A percentile compares a stretch with the other conserved stretches of the same genome.
Conservation (phyloP, 35 echinoderm and acorn worm species). For the Eucidaris tribuloides region DNA sequence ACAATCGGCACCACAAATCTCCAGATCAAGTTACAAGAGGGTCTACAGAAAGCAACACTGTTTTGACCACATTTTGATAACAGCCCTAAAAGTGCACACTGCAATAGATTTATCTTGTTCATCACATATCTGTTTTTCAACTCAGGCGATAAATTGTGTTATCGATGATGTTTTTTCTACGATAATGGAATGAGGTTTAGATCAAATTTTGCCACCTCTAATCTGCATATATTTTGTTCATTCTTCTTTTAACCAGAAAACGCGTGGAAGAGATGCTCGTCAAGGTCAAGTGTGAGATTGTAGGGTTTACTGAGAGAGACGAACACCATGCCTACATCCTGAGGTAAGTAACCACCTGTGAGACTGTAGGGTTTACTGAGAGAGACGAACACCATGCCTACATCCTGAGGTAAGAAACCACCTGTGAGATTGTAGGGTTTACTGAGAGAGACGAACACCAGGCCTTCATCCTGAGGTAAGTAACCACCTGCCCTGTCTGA, state of each 20-base stretch:
- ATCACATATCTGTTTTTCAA: no score
- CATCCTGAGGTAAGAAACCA: slow-evolving; percentile 81
- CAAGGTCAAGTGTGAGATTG: slow-evolving; percentile 82
- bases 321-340: slow-evolving; percentile 66
- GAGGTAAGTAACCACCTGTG: slow-evolving; percentile 90
- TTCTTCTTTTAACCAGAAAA: slow-evolving; percentile 25
- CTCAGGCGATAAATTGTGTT: no score
- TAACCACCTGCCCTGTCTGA: no score
- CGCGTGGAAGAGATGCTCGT: slow-evolving; percentile 39
- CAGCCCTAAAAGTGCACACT: no score
- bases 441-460: slow-evolving; percentile 32
- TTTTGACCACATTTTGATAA: no score
- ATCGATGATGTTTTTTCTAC: no score
- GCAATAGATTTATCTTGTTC: no score
- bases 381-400: slow-evolving; percentile 59
- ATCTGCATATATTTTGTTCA: background rate
- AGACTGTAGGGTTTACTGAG: slow-evolving; percentile 64
- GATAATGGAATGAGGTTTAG: no score
- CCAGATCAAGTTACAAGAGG: no score
- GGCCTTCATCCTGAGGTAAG: slow-evolving; percentile 79
- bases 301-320: slow-evolving; percentile 49
- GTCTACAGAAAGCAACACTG: no score
- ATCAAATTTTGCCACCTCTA: no score
- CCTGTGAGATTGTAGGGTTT: slow-evolving; percentile 90
- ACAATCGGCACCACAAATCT: no score